Base-by-base conservation (phyloP, 2,113 vertebrate species). In the Procavia capensis region DNA sequence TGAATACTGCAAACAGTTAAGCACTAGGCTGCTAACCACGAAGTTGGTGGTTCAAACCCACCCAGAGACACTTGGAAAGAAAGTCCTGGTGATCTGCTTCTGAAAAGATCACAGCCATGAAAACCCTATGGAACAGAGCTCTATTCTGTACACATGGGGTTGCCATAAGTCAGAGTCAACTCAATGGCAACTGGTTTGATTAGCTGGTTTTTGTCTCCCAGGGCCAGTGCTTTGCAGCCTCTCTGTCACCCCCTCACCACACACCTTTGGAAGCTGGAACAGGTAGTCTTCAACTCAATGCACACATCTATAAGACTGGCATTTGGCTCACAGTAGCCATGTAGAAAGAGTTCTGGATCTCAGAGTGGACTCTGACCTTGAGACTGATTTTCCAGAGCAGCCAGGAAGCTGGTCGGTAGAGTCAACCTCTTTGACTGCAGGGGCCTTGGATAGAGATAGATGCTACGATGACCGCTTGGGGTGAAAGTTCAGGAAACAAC, bases 311-410 rank as follows among this genome's bases (percentile, higher is more conserved):
- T n/a, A 29, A 59, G 27, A 20, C 39, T 50, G 50, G 61, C 90
- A 61, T 61, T 63, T 0, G 39, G 59, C 59, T 82, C 43, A 1
- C 70, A 84, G 45, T 31, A 47, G 66, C 79, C 84, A 36, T 31
- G 41, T 50, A 11, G n/a, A 36, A 89, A 86, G 88, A 85, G 72
- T 63, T 34, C 79, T 45, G 74, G 45, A 31, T 68, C 47, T 91
- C 61, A 24, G n/a, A 84, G 64, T n/a, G 66, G 50, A 14, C 43
- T 94, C 95, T 79, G 83, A 79, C 75, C 83, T 57, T 29, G 27
- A 41, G 57, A 34, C 25, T 45, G 81, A 88, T 88, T 95, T 90
- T 61, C 41, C 41, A 74, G 89, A 94, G 79, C 39, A 41, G 43
- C 78, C 17, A 1, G 14, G 61, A 74, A 94, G 85, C 45, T 36